Conservation (phyloP, 2,888 invertebrate species). For the Lypha dubia region DNA sequence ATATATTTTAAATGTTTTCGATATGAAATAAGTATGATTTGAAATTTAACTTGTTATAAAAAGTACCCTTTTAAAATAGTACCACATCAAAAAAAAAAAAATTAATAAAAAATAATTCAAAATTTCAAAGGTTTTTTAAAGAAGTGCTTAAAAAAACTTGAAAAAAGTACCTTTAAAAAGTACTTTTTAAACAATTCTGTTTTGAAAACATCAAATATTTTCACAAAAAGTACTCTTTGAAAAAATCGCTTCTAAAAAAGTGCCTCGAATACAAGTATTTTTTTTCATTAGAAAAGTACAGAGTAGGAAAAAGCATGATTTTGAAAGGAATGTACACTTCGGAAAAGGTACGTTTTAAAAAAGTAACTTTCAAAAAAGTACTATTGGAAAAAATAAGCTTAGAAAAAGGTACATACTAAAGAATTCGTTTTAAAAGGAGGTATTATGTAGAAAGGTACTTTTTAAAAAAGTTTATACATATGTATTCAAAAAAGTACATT, state of each 20-base stretch:
- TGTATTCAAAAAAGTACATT: too few species aligned
- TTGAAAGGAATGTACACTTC: too few species aligned
- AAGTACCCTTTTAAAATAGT: neutral
- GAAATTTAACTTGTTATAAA: neutral
- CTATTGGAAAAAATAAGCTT: neutral
- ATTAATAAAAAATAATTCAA: neutral
- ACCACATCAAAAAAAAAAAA: too few species aligned
- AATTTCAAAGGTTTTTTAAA: neutral
- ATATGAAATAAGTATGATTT: too few species aligned
- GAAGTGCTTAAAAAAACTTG: neutral
- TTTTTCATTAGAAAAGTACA: too few species aligned
- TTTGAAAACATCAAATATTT: neutral
- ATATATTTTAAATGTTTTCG: too few species aligned
- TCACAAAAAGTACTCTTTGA: neutral
- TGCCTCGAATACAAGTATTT: too few species aligned
- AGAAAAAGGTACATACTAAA: neutral
- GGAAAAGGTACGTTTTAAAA: too few species aligned
- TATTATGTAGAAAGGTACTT: too few species aligned
- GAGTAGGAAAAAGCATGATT: too few species aligned
- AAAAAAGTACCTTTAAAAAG: constrained; percentile 1
- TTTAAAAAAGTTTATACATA: neutral
- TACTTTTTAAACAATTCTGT: neutral
- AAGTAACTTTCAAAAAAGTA: neutral
- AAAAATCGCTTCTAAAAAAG: neutral
- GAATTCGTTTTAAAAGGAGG: neutral